A percentile compares a stretch with the other conserved stretches of the same genome.
Conservation (phyloP, 2,888 invertebrate species). For the Epistrophe eligans region DNA sequence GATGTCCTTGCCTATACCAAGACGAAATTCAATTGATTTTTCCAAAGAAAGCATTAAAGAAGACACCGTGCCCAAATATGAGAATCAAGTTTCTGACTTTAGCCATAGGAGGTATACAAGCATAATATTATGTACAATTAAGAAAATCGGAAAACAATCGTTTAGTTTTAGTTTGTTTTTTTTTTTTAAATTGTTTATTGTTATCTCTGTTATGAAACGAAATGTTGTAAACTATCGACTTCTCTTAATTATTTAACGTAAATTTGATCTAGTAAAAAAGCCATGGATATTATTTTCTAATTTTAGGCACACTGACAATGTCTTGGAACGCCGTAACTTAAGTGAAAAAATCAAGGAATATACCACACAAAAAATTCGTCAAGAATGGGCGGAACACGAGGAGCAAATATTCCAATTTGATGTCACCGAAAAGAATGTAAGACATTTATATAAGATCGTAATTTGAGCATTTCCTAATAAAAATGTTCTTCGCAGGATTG, state of each 20-base stretch:
- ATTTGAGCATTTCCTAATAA: not conserved
- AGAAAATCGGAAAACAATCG: constrained; percentile 29
- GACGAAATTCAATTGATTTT: constrained; percentile 86
- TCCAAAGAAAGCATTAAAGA: constrained; percentile 85
- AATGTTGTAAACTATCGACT: constrained; percentile 50
- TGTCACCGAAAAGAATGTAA: constrained; percentile 78
- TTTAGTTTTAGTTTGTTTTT: constrained; percentile 56
- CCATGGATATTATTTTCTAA: constrained; percentile 12
- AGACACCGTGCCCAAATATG: constrained; percentile 83
- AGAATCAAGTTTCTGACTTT: constrained; percentile 88
- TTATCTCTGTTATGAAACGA: constrained; percentile 49
- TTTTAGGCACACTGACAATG: constrained; percentile 86
- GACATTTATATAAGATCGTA: not conserved
- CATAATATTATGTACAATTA: constrained; percentile 8
- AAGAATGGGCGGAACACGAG: constrained; percentile 84
- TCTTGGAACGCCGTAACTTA: constrained; percentile 81
- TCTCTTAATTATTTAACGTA: not conserved
- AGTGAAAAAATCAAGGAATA: constrained; percentile 82
- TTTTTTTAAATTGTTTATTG: constrained; percentile 36
- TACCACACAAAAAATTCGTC: constrained; percentile 83
- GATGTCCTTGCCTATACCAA: constrained; percentile 85
- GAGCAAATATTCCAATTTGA: constrained; percentile 82
- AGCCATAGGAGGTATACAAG: constrained; percentile 82
- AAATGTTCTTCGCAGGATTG: constrained; percentile 76
- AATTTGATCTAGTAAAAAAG: not conserved